Base-by-base conservation (phyloP, 2,113 vertebrate genomes). In the Rousettus leschenaultii region DNA sequence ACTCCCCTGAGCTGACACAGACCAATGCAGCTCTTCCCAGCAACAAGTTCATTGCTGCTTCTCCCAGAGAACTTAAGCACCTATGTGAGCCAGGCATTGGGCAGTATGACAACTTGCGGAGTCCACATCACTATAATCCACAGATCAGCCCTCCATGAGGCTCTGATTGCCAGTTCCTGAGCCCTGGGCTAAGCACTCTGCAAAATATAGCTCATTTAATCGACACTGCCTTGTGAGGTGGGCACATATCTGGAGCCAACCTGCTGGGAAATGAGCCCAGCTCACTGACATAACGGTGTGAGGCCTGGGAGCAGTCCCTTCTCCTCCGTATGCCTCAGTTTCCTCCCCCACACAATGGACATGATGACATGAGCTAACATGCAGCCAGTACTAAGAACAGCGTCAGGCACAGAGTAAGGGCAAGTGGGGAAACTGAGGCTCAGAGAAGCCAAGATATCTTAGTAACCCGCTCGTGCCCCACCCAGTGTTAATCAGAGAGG, bases 131-230 rank as follows among this genome's bases (percentile, higher is more conserved):
- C 10, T 10, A 2, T n/a, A 33, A 9, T 8, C 33, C 55, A 4
- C 0, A 0, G 8, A 2, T 57, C 73, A 7, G 35, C 19, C 45
- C 35, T 33, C 57, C 0, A 0, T 18, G 28, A 75, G 8, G 68
- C 24, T 28, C 82, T 40, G 1, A 4, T 12, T 51, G 22, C 38
- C 45, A 59, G 2, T 63, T 33, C 28, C 12, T 30, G 21, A 43
- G 28, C 11, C 21, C 43, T 18, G 3, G 18, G 63, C 53, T n/a
- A n/a, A 15, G 11, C 4, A 0, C 26, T 70, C 40, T 0, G 1
- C 35, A 61, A 16, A 1, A 6, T 18, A 65, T 45, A 33, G 33
- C 35, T 43, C 70, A 15, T 19, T 66, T n/a, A 33, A 5, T 15
- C 7, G 19, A 28, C 51, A n/a, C 71, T 11, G 33, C 18, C 38